phyloP scores from a whole-genome alignment of 2,888 invertebrate genomes.

The Andrena haemorrhoa region DNA sequence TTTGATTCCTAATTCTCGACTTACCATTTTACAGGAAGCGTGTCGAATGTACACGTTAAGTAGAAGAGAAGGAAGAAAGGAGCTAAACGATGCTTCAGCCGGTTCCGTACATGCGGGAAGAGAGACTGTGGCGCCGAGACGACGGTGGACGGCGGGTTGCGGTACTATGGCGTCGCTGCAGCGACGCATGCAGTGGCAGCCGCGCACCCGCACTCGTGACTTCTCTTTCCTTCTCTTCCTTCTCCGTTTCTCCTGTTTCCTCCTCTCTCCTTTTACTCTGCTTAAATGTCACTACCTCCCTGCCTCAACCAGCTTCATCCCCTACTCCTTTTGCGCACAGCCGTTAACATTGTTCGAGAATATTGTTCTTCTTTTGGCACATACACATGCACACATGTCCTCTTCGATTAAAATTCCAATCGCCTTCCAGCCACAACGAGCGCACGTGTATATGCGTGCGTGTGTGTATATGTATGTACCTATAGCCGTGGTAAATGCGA shows the following conservation, averaged over 20 bases:
- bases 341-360: no score
- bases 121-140: conserved; percentile 79
- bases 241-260: not conserved
- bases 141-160: conserved; percentile 71
- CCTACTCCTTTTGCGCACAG: no score
- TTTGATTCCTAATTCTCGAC: conserved; percentile 47
- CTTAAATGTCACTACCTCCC: not conserved
- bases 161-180: conserved; percentile 80
- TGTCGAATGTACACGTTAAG: conserved; percentile 45
- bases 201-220: conserved; percentile 78
- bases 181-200: conserved; percentile 81
- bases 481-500: no score
- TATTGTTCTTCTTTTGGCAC: no score
- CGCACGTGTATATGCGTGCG: no score
- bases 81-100: conserved; percentile 65
- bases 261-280: conserved; percentile 3
- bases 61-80: conserved; percentile 34
- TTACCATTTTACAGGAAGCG: conserved; percentile 78
- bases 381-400: no score
- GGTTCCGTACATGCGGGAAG: conserved; percentile 79
- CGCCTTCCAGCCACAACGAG: no score
- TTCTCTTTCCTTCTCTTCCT: conserved; percentile 28
- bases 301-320: no score
- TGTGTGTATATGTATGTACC: no score
- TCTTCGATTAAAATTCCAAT: no score